Base-by-base conservation (phyloP, 1,140 invertebrate species). In the Cyclargus thomasi region DNA sequence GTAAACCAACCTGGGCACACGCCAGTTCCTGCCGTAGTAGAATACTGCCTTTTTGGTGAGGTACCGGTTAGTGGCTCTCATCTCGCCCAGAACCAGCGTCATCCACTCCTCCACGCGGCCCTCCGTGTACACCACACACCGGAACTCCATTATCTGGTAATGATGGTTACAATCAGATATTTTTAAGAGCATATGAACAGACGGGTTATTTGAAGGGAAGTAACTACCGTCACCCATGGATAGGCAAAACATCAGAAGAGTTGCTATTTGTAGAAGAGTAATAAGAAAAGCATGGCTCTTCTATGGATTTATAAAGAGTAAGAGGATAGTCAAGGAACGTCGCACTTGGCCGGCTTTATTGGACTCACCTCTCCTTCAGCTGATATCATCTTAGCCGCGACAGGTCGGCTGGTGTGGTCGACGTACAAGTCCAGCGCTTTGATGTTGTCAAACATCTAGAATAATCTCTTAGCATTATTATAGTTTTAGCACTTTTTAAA, bases 71-170 rank as follows among this genome's bases (percentile, higher is more conserved):
- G 96, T 95, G 62, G 79, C 86, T 63, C 95, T 93, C 97, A 98
- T 98, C 86, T 97, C 96, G 8, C 86, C 90, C 14, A 97, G 87
- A 7, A 97, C 94, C 63, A 93, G 86, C 67, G 95, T 96, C 97
- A 98, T 97, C 97, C 97, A 98, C 67, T 96, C 94, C 89, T 98
- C 97, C 10, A 98, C 95, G 63, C 94, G 93, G 3, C 95, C 95
- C 71, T 94, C 92, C 0, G 93, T 91, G 63, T 89, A 87, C 4
- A 92, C 91, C 67, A 87, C 76, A 65, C 91, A 89, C 14, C 93
- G 91, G 79, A 97, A 97, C 62, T 97, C 94, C 95, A 98, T 96
- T 63, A 91, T 79, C 90, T 91, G 65, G n/a, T n/a, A n/a, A n/a
- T n/a, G n/a, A n/a, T n/a, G n/a, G n/a, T n/a, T n/a, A n/a, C n/a